Conservation (phyloP, 2,797 vertebrate genomes). For the Sebastes matsubarae region DNA sequence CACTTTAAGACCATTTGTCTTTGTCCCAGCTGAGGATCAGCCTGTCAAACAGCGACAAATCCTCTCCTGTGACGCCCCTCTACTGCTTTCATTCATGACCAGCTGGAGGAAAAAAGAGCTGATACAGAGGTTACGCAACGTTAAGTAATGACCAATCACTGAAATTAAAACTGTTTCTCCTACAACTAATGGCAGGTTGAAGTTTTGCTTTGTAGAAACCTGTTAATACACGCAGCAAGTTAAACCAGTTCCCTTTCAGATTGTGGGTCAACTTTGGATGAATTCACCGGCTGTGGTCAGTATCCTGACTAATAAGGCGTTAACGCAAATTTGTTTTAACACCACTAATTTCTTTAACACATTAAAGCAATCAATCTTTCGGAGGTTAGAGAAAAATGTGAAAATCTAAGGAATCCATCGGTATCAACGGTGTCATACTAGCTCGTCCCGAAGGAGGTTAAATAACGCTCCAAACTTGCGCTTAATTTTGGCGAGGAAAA, state of each 20-base stretch:
- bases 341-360: too few relatives aligned
- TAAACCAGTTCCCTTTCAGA: neutral
- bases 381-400: too few relatives aligned
- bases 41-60: slow-evolving; percentile 7
- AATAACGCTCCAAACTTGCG: too few relatives aligned
- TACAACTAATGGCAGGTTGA: neutral
- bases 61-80: slow-evolving; percentile 6
- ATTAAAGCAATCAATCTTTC: too few relatives aligned
- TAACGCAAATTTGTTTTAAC: too few relatives aligned
- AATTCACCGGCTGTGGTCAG: accelerated
- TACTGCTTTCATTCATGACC: slow-evolving; percentile 36
- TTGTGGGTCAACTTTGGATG: too few relatives aligned
- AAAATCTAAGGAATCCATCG: too few relatives aligned
- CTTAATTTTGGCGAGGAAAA: too few relatives aligned
- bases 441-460: accelerated
- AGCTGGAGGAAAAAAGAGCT: neutral
- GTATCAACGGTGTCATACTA: accelerated
- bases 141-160: neutral
- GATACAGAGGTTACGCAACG: too few relatives aligned
- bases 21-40: slow-evolving; percentile 46
- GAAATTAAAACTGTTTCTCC: neutral
- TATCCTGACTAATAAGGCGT: too few relatives aligned
- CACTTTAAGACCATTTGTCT: slow-evolving; percentile 75
- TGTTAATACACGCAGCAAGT: neutral
- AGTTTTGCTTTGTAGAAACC: neutral